Conservation (phyloP, 2,888 invertebrate species). For the Melitaea athalia region DNA sequence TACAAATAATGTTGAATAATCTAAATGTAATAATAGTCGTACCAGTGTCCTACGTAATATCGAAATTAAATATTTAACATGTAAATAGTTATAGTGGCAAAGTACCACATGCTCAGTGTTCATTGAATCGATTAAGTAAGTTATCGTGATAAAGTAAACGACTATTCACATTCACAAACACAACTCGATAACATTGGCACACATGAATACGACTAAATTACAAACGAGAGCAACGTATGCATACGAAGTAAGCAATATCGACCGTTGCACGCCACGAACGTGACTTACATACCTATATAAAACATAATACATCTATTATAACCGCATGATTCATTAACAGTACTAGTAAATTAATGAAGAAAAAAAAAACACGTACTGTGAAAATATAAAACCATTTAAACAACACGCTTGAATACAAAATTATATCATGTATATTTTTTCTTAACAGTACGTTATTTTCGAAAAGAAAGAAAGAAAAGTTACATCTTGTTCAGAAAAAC, state of each 20-base stretch:
- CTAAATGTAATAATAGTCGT: too few species aligned
- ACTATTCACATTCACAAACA: conserved; percentile 7
- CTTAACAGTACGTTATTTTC: background rate
- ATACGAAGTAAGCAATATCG: conserved; percentile 66
- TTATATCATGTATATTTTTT: background rate
- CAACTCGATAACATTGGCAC: conserved; percentile 8
- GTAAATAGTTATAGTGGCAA: too few species aligned
- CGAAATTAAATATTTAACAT: too few species aligned
- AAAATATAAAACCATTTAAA: background rate
- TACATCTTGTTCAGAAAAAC: too few species aligned
- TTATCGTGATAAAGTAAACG: background rate
- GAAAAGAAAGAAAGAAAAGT: too few species aligned
- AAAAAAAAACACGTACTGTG: background rate
- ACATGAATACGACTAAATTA: conserved; percentile 54
- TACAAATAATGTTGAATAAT: too few species aligned
- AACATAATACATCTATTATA: conserved; percentile 15
- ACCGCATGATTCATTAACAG: conserved; percentile 5
- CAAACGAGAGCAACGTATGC: conserved; percentile 60
- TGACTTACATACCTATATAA: conserved; percentile 51
- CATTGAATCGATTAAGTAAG: background rate
- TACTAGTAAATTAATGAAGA: conserved; percentile 16
- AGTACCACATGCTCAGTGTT: background rate
- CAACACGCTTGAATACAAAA: background rate
- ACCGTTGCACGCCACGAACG: conserved; percentile 61
- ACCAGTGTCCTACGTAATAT: too few species aligned